A percentile compares a stretch with the other conserved stretches of the same genome.
These are phyloP conservation scores for Stichopus chloronotus DNA, from an alignment of 35 echinoderm and acorn worm genomes.

Conservation along the genomic window DNA sequence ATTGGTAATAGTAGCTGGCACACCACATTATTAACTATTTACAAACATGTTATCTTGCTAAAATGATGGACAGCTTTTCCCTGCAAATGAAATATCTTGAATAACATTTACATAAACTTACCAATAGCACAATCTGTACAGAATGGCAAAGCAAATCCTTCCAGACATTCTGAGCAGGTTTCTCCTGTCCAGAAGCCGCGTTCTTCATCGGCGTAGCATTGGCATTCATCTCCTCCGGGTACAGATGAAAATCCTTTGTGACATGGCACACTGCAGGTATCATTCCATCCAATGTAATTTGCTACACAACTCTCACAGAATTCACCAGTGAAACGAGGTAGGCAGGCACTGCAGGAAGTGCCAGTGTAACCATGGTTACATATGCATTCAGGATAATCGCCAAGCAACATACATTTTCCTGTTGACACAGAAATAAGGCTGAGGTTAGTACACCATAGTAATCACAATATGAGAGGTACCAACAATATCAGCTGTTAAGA, in stretches of 20 bases:
- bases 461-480: no score
- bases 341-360: conserved; percentile 75
- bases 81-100: no score
- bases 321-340: conserved; percentile 65
- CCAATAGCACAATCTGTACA: conserved; percentile 66
- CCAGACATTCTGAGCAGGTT: conserved; percentile 78
- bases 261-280: conserved; percentile 75
- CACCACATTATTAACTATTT: no score
- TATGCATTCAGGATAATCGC: conserved; percentile 69
- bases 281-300: conserved; percentile 86
- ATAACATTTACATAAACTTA: conserved; percentile 2
- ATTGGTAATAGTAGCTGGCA: no score
- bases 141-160: conserved; percentile 75
- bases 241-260: conserved; percentile 68
- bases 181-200: conserved; percentile 80
- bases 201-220: conserved; percentile 83
- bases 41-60: no score
- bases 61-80: no score
- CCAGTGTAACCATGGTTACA: conserved; percentile 83
- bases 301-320: conserved; percentile 65
- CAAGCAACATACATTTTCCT: conserved; percentile 75
- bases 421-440: background rate
- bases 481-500: no score
- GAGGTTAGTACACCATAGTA: no score
- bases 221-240: conserved; percentile 71